phyloP scores from a whole-genome alignment of 2,113 vertebrate genomes.

The Xenotilapia leptura region DNA sequence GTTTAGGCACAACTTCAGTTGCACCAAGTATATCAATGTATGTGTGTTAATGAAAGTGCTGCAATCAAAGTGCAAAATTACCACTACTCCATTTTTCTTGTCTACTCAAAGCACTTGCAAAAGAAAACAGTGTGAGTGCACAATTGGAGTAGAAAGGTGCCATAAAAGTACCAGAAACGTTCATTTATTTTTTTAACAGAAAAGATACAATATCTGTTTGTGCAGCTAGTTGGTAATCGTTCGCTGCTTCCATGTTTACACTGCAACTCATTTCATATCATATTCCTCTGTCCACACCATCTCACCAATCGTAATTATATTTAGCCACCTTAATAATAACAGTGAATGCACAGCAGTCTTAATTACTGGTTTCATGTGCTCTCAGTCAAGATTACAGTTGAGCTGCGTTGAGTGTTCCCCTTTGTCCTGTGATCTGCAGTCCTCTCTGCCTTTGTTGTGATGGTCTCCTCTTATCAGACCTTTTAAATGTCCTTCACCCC shows the following conservation, averaged over 20 bases:
- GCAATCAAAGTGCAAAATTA: not conserved
- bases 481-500: not conserved
- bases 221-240: not conserved
- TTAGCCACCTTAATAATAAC: not conserved
- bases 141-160: not conserved
- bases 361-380: not conserved
- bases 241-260: not conserved
- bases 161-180: not conserved
- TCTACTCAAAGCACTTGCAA: not conserved
- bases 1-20: not conserved
- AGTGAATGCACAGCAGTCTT: not conserved
- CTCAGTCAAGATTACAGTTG: not conserved
- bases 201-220: not conserved
- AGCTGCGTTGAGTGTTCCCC: not conserved
- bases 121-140: not conserved
- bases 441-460: not conserved
- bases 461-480: not conserved
- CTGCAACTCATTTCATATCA: not conserved
- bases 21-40: not conserved
- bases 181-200: not conserved
- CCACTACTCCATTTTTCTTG: not conserved
- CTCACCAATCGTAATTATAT: not conserved
- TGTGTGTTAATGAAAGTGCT: not conserved
- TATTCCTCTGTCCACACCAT: not conserved
- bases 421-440: conserved; percentile 9